Conservation (phyloP, 2,888 invertebrate species). For the Bugulina stolonifera region DNA sequence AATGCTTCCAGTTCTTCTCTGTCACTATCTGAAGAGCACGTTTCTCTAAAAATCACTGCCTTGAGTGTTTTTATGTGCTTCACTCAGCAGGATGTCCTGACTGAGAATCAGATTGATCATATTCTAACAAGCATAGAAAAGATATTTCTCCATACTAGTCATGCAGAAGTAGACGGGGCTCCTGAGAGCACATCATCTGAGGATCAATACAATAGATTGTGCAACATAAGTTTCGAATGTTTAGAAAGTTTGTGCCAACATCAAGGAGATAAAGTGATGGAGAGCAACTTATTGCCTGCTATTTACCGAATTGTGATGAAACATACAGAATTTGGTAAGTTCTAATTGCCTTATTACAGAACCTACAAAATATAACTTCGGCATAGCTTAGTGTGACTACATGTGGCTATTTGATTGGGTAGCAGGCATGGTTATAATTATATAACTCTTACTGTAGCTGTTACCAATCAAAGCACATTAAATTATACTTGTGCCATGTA, state of each 20-base stretch:
- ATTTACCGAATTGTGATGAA: not conserved
- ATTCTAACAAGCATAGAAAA: not conserved
- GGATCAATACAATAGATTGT: not conserved
- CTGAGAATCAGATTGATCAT: not conserved
- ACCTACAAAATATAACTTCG: too few species aligned
- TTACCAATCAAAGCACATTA: too few species aligned
- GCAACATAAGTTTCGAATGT: not conserved
- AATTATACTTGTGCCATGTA: too few species aligned
- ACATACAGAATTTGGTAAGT: not conserved
- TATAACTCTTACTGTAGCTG: too few species aligned
- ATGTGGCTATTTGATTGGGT: too few species aligned
- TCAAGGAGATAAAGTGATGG: not conserved
- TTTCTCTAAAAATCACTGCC: constrained; percentile 14
- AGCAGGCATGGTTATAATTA: too few species aligned
- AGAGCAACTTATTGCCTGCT: not conserved
- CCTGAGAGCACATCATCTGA: not conserved
- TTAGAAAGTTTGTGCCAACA: not conserved
- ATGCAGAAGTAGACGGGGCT: not conserved
- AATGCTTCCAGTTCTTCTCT: too few species aligned
- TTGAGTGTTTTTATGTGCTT: constrained; percentile 1
- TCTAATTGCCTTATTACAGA: too few species aligned
- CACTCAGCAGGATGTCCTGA: not conserved
- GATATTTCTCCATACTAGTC: not conserved
- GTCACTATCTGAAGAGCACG: not conserved
- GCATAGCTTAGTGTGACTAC: too few species aligned